These are phyloP conservation scores for Aethina tumida DNA, from an alignment of 1,140 invertebrate species.

Conservation along the genomic window DNA sequence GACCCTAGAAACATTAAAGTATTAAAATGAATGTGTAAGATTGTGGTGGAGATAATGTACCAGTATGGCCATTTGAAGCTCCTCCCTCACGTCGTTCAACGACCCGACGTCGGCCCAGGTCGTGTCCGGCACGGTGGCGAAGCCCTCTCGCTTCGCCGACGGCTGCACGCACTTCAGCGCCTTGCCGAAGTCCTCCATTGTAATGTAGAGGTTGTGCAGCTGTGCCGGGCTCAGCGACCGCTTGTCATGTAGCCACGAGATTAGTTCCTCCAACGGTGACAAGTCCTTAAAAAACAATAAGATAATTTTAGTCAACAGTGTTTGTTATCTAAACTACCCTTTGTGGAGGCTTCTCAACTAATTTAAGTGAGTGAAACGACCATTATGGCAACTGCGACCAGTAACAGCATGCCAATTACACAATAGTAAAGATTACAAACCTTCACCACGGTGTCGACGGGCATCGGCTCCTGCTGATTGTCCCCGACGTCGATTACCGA, in stretches of 20 bases:
- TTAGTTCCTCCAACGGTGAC: constrained; percentile 31
- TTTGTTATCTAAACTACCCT: no score
- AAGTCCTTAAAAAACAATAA: no score
- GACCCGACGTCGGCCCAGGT: constrained; percentile 98
- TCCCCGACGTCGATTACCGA: no score
- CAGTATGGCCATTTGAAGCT: constrained; percentile 83
- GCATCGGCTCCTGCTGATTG: constrained; percentile 19
- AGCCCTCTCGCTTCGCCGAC: constrained; percentile 93
- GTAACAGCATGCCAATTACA: no score
- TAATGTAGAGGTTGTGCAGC: constrained; percentile 53
- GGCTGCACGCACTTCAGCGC: constrained; percentile 80
- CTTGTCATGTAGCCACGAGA: constrained; percentile 46
- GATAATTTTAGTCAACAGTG: not conserved
- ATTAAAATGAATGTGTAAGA: not conserved
- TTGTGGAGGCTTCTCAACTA: no score
- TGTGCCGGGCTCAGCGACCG: constrained; percentile 47
- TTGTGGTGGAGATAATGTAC: constrained; percentile 37
- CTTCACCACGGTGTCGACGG: no score
- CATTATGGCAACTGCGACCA: no score
- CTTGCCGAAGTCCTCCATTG: constrained; percentile 62
- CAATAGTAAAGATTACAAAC: no score
- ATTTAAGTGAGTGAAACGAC: no score
- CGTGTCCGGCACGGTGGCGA: constrained; percentile 93
- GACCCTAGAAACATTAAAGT: constrained; percentile 51
- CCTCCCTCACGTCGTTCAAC: constrained; percentile 74